Conservation (phyloP, 2,888 invertebrate genomes). For the Lithosia quadra region DNA sequence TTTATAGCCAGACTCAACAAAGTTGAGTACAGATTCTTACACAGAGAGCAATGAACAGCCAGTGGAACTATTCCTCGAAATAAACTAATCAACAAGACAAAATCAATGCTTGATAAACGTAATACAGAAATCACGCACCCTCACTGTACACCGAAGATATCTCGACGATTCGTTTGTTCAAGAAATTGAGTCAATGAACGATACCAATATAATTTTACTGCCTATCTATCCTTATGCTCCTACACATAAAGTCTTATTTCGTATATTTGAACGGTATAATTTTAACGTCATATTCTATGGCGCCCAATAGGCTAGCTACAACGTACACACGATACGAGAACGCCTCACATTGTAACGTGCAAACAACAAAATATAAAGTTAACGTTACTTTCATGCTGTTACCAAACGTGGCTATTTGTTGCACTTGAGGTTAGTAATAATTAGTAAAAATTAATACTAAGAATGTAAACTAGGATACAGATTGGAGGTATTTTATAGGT, state of each 20-base stretch:
- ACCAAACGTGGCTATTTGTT: conserved; percentile 22
- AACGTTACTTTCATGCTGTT: conserved; percentile 24
- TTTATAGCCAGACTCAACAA: not conserved
- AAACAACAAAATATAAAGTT: conserved; percentile 55
- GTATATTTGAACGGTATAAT: not conserved
- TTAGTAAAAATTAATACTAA: too few relatives aligned
- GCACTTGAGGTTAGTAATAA: conserved; percentile 11
- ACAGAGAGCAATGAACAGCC: conserved; percentile 1
- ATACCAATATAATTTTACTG: conserved; percentile 34
- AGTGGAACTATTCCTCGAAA: conserved; percentile 13
- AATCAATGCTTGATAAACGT: conserved; percentile 46
- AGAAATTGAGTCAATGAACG: conserved; percentile 66
- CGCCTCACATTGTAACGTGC: conserved; percentile 57
- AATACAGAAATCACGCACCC: conserved; percentile 55
- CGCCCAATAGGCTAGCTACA: conserved; percentile 60
- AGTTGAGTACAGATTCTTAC: not conserved
- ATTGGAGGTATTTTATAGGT: too few relatives aligned
- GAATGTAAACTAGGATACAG: too few relatives aligned
- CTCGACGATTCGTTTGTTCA: conserved; percentile 60
- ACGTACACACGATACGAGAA: conserved; percentile 54
- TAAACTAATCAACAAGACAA: conserved; percentile 40
- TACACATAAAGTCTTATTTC: conserved; percentile 17
- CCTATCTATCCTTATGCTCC: not conserved
- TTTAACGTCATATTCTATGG: conserved; percentile 42
- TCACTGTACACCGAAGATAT: conserved; percentile 41